Evolutionary conservation across 2,797 vertebrate genomes (phyloP), one percentile per base, ranked within the genome.

Genomic region (Gymnodraco acuticeps): DNA sequence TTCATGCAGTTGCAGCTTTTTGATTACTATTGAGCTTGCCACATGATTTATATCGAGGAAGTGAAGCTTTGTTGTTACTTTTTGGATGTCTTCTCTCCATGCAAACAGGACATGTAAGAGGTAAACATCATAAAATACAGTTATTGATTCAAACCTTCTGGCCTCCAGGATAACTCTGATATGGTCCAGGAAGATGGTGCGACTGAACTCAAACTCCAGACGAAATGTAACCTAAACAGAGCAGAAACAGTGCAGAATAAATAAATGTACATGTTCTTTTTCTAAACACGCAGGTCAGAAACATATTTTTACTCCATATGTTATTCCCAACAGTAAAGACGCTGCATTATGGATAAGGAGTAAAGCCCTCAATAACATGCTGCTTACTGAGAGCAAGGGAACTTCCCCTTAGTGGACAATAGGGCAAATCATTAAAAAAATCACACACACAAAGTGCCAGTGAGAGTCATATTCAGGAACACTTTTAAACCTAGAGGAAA

Each of bases 171-270:
- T 83, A 75, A 99, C 90, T 84, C 95, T 93, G 90, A 99, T 56
- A 73, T 95, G 93, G 20, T 96, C 93, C 23, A 99, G 89, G 86
- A 99, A 96, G 64, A 96, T 7, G 0, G 91, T 94, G 16, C 94
- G 96, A 89, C 95, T 99, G 93, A 99, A 98, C 77, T 98, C 97
- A 33, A 99, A 98, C 93, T 99, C 98, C 88, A 99, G 90, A 31
- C 98, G 97, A 90, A 99, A 98, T 23, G 94, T 89, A 0, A 98
- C 97, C 98, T 99, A 78, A 0, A 48, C 2, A 47, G 23, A 68
- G 45, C 11, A 69, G 20, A 65, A 54, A 48, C 27, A 52, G 13
- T 14, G 55, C 31, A 54, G 6, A 54, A 67, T 27, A 27, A 27
- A 27, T 27, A 27, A 5, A 27, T 27, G 27, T 27, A 27, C 4